A percentile compares a stretch with the other conserved stretches of the same genome.
These are phyloP conservation scores for Polyodon spathula DNA, from an alignment of 2,113 vertebrate species.

Conservation along the genomic window DNA sequence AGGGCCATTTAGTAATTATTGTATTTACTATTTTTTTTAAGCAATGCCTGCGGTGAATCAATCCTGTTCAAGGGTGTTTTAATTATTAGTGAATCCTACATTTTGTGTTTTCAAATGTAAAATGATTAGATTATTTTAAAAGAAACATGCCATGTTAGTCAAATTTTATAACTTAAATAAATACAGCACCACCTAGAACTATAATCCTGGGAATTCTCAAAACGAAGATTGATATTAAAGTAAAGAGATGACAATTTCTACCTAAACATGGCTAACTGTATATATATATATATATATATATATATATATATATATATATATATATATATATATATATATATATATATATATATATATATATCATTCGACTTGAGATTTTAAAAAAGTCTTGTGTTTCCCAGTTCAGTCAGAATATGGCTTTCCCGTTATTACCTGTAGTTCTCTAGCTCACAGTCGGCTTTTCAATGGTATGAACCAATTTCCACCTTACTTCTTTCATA, in stretches of 20 bases:
- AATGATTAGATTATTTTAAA: no score
- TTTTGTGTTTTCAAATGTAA: constrained; percentile 9
- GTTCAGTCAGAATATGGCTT: neutral
- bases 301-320: no score
- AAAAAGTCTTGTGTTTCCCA: neutral
- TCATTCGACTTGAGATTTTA: neutral
- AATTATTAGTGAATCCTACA: constrained; percentile 6
- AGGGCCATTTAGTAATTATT: constrained; percentile 22
- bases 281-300: no score
- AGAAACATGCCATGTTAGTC: no score
- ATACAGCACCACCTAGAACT: no score
- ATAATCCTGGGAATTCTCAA: no score
- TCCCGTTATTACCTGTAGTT: neutral
- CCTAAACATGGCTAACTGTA: no score
- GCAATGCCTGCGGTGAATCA: constrained; percentile 24
- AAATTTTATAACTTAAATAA: no score
- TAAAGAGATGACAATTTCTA: no score
- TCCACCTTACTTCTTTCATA: constrained; percentile 24
- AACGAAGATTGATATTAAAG: no score
- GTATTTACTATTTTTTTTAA: constrained; percentile 21
- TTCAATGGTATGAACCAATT: constrained; percentile 3
- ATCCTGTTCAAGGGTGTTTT: neutral
- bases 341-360: no score
- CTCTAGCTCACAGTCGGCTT: neutral
- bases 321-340: no score